Evolutionary conservation across 2,888 invertebrate genomes (phyloP).

Genomic region (Aphidoletes aphidimyza): DNA sequence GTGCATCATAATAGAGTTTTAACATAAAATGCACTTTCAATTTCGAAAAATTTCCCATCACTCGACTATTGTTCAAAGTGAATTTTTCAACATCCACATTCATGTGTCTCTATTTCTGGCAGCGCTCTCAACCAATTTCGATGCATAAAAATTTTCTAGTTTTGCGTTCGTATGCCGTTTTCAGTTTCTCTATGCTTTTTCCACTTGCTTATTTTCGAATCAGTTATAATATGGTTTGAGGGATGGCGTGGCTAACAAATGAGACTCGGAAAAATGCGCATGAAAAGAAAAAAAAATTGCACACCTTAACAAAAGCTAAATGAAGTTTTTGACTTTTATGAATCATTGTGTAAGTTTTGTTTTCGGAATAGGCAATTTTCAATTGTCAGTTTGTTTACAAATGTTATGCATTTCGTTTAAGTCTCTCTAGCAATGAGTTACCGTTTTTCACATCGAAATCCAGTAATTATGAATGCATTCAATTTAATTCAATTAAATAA

Average conservation of each 20-base stretch:
- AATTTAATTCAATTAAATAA: conserved; percentile 39
- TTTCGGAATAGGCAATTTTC: neutral
- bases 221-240: neutral
- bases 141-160: neutral
- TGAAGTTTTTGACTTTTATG: conserved; percentile 38
- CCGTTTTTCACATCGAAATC: conserved; percentile 19
- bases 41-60: conserved; percentile 26
- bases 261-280: neutral
- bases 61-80: neutral
- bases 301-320: conserved; percentile 2
- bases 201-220: too few relatives aligned
- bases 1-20: conserved; percentile 8
- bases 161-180: neutral
- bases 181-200: too few relatives aligned
- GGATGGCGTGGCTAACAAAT: neutral
- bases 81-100: neutral
- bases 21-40: conserved; percentile 8
- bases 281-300: neutral
- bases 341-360: conserved; percentile 19
- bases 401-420: neutral
- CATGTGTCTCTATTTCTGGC: too few relatives aligned
- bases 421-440: neutral
- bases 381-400: conserved; percentile 39
- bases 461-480: conserved; percentile 42
- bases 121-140: neutral